A percentile compares a stretch with the other conserved stretches of the same genome.
These are phyloP conservation scores for Ciconia maguari DNA, from an alignment of 2,113 vertebrate genomes.

Conservation along the genomic window DNA sequence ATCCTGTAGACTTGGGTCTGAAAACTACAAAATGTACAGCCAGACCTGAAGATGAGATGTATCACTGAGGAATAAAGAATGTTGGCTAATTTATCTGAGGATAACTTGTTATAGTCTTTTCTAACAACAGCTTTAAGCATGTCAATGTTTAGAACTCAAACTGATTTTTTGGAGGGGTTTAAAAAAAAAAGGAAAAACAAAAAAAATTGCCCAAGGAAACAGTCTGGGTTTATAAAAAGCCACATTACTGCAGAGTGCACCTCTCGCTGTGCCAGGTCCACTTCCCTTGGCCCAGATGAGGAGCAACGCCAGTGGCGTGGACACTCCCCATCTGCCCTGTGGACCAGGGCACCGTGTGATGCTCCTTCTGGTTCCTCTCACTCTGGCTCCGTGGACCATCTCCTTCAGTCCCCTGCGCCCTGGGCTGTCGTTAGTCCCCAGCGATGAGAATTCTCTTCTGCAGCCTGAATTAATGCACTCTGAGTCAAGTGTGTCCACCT, in stretches of 20 bases:
- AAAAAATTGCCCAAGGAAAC: not conserved
- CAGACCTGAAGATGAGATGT: not conserved
- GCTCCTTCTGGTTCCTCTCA: not conserved
- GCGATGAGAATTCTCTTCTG: not conserved
- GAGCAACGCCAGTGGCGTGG: not conserved
- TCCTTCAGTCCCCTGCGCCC: not conserved
- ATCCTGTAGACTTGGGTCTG: not conserved
- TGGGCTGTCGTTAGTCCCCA: not conserved
- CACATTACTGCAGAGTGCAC: not conserved
- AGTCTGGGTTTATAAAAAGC: not conserved
- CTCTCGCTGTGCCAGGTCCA: not conserved
- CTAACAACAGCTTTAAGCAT: not conserved
- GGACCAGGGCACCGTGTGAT: rapidly evolving
- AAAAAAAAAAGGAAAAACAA: not conserved
- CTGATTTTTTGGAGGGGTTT: not conserved
- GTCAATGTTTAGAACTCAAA: slow-evolving; percentile 15
- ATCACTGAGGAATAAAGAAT: not conserved
- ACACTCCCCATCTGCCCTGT: not conserved
- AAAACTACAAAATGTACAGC: not conserved
- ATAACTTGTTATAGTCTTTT: slow-evolving; percentile 20
- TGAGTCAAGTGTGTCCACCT: not conserved
- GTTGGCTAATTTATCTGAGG: not conserved
- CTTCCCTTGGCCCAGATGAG: not conserved
- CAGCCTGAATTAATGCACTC: not conserved
- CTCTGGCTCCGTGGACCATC: not conserved